Evolutionary conservation across 2,797 vertebrate species (phyloP).

Genomic region (Knipowitschia caucasica): DNA sequence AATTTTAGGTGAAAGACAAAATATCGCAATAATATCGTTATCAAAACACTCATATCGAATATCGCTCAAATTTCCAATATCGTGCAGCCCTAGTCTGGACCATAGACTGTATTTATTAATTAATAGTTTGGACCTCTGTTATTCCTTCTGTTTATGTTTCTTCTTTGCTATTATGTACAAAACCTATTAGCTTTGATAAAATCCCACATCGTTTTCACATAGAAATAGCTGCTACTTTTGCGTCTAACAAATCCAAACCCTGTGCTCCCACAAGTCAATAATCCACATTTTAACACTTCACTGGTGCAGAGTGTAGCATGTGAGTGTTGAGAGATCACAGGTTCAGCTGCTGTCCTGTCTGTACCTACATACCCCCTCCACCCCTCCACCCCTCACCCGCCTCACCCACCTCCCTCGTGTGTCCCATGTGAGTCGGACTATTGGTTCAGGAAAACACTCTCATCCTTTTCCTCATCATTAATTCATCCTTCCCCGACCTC

Average conservation of each 20-base stretch:
- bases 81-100: too few species aligned
- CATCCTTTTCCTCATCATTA: slow-evolving; percentile 75
- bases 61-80: too few species aligned
- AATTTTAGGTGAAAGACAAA: too few species aligned
- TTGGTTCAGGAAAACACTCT: slow-evolving; percentile 69
- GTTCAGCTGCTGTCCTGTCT: slow-evolving; percentile 31
- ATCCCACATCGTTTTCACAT: too few species aligned
- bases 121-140: slow-evolving; percentile 4
- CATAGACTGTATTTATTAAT: too few species aligned
- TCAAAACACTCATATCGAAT: too few species aligned
- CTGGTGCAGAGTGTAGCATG: neutral
- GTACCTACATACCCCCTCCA: slow-evolving; percentile 18
- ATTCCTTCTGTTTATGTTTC: neutral
- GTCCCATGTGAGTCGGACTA: slow-evolving; percentile 39
- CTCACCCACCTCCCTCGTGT: slow-evolving; percentile 2
- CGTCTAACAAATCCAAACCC: neutral
- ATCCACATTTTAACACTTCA: neutral
- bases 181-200: neutral
- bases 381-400: too few species aligned
- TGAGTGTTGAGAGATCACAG: slow-evolving; percentile 26
- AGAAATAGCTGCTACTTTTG: neutral
- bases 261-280: neutral
- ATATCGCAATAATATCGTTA: too few species aligned
- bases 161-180: neutral
- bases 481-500: slow-evolving; percentile 72